Percentiles rank a stretch among this genome's conserved stretches.
phyloP scores from a whole-genome alignment of 2,797 vertebrate genomes.

The Prunella strophiata region DNA sequence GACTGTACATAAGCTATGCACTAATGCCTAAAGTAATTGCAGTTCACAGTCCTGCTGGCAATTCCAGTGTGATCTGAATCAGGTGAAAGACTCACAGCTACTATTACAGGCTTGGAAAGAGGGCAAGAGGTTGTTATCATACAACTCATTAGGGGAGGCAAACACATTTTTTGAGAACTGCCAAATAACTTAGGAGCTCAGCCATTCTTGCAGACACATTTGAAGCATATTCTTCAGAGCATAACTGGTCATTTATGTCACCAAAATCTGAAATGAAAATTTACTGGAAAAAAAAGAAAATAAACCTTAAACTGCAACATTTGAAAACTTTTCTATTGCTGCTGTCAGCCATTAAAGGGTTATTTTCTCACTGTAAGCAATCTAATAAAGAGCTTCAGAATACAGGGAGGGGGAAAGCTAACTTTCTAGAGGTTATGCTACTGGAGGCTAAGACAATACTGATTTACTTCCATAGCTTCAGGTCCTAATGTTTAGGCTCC shows the following conservation, averaged over 20 bases:
- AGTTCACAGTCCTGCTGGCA: neutral
- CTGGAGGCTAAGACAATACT: neutral
- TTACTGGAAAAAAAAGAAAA: neutral
- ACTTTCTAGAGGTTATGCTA: neutral
- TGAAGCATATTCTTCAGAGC: neutral
- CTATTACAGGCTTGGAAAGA: neutral
- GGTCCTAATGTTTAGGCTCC: neutral
- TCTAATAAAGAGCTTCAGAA: neutral
- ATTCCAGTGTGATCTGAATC: neutral
- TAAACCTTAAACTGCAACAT: neutral
- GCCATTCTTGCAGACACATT: neutral
- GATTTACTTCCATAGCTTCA: neutral
- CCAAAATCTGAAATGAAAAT: neutral
- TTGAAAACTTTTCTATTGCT: neutral
- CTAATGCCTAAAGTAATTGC: neutral
- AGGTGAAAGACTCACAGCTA: neutral
- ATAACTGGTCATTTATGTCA: neutral
- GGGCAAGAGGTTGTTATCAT: neutral
- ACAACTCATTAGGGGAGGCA: neutral
- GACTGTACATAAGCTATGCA: neutral
- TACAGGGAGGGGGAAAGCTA: neutral
- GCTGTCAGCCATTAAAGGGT: neutral
- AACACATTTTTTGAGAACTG: neutral
- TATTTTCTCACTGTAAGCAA: neutral
- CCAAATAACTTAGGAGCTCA: neutral